Conservation (phyloP, 2,797 vertebrate species). For the Eospalax fontanierii region DNA sequence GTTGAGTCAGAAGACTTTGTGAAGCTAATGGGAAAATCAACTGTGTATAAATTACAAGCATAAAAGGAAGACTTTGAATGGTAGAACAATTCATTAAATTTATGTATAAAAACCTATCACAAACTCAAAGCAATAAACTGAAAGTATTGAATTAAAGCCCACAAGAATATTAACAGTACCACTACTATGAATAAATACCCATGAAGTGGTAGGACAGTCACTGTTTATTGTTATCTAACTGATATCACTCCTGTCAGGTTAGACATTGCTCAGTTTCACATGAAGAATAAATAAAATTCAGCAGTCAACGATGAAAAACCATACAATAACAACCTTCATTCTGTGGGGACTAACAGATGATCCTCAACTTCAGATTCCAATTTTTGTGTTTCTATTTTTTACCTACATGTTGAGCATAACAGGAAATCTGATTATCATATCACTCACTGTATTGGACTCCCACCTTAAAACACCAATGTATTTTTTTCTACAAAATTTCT, state of each 20-base stretch:
- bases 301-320: conserved; percentile 69
- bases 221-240: not conserved
- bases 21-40: not conserved
- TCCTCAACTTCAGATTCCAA: conserved; percentile 66
- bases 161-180: not conserved
- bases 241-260: not conserved
- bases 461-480: conserved; percentile 83
- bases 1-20: not conserved
- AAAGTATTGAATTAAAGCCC: not conserved
- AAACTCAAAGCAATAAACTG: not conserved
- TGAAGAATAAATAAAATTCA: not conserved
- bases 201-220: not conserved
- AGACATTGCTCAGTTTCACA: not conserved
- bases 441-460: conserved; percentile 71
- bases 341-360: conserved; percentile 76
- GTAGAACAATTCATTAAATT: not conserved
- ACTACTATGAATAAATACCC: not conserved
- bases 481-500: conserved; percentile 85
- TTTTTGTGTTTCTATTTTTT: conserved; percentile 76
- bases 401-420: conserved; percentile 79
- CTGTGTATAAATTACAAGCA: not conserved
- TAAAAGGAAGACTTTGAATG: not conserved
- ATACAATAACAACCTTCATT: conserved; percentile 79
- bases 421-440: conserved; percentile 80
- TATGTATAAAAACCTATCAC: not conserved